phyloP scores from a whole-genome alignment of 2,113 vertebrate species.

The Takifugu bimaculatus region DNA sequence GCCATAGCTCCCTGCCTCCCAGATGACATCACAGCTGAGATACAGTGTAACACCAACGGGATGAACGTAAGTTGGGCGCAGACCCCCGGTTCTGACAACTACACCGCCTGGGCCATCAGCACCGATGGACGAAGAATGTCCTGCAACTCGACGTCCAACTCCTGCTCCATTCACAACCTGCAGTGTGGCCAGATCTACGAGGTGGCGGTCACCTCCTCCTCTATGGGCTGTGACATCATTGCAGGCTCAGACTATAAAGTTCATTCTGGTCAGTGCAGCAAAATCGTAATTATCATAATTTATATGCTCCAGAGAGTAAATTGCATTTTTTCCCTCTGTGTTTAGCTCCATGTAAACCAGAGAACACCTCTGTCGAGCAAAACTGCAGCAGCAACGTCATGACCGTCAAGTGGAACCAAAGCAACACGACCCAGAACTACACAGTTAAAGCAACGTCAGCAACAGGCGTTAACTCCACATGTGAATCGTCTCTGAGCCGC shows the following conservation, averaged over 20 bases:
- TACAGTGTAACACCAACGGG: slow-evolving; percentile 53
- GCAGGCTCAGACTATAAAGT: slow-evolving; percentile 58
- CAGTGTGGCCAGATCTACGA: slow-evolving; percentile 54
- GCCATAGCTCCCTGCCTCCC: slow-evolving; percentile 57
- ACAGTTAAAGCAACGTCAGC: slow-evolving; percentile 36
- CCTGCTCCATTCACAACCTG: slow-evolving; percentile 55
- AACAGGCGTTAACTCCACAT: slow-evolving; percentile 46
- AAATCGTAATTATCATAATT: neutral
- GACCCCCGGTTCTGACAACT: slow-evolving; percentile 35
- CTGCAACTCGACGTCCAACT: slow-evolving; percentile 53
- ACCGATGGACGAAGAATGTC: slow-evolving; percentile 39
- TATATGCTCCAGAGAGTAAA: neutral
- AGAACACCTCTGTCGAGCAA: slow-evolving; percentile 39
- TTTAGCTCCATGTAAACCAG: slow-evolving; percentile 58
- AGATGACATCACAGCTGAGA: slow-evolving; percentile 41
- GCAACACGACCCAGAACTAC: slow-evolving; percentile 48
- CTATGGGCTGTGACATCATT: slow-evolving; percentile 39
- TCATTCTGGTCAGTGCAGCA: slow-evolving; percentile 52
- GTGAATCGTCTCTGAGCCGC: slow-evolving; percentile 36
- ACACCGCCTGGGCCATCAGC: slow-evolving; percentile 62
- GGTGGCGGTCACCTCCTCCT: slow-evolving; percentile 55
- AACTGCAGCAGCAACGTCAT: slow-evolving; percentile 55
- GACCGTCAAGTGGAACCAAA: slow-evolving; percentile 49
- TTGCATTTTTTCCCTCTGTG: neutral
- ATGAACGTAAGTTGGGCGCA: slow-evolving; percentile 59